A percentile compares a stretch with the other conserved stretches of the same genome.
Evolutionary conservation across 2,113 vertebrate species (phyloP).

Genomic region (Ciconia maguari): DNA sequence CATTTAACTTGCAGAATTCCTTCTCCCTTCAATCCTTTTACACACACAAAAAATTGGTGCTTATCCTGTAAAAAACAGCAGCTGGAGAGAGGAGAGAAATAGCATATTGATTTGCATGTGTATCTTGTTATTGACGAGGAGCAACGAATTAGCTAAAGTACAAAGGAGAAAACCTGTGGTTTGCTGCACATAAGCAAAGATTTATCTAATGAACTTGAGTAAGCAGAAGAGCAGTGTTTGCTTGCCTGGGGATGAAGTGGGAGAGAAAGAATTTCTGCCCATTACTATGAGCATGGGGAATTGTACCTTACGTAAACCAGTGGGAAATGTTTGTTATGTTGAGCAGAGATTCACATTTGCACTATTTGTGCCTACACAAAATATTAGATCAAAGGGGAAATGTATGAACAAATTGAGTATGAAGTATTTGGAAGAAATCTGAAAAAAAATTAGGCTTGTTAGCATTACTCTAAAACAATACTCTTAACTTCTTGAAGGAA

Average conservation of each 20-base stretch:
- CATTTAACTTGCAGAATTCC: neutral
- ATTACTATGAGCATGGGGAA: neutral
- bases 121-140: neutral
- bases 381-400: neutral
- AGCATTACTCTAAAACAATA: neutral
- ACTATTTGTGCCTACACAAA: neutral
- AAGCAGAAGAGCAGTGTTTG: neutral
- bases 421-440: neutral
- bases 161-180: neutral
- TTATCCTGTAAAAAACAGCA: neutral
- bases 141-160: constrained; percentile 27
- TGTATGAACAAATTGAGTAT: neutral
- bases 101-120: neutral
- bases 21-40: neutral
- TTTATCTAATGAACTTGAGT: neutral
- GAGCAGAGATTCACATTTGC: neutral
- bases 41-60: neutral
- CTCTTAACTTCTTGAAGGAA: neutral
- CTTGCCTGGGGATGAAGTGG: neutral
- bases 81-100: neutral
- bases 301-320: neutral
- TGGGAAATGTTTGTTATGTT: neutral
- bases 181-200: neutral
- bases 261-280: neutral
- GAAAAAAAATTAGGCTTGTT: neutral